These are phyloP conservation scores for Pachycephala philippinensis DNA, from an alignment of 2,113 vertebrate genomes.

Conservation along the genomic window DNA sequence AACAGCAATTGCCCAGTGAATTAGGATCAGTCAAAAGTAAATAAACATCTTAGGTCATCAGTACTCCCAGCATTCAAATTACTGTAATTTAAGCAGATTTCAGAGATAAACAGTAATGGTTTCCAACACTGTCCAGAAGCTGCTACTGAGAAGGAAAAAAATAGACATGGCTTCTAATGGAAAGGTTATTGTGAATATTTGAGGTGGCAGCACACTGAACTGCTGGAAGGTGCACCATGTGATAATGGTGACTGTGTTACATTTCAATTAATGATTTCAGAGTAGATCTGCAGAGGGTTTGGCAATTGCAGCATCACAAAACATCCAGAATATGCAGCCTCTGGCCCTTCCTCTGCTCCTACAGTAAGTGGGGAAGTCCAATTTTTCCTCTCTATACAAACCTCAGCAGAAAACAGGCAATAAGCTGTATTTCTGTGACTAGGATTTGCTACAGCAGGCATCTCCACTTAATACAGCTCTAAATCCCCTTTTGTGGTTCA, in stretches of 20 bases:
- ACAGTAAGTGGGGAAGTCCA: not conserved
- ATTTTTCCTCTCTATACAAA: not conserved
- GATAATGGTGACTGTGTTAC: not conserved
- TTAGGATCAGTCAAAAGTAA: not conserved
- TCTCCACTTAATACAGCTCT: not conserved
- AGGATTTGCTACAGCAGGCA: not conserved
- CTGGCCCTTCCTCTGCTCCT: not conserved
- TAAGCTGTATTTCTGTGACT: not conserved
- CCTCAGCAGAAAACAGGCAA: not conserved
- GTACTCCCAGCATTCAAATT: not conserved
- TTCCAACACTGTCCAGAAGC: not conserved
- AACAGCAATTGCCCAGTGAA: not conserved
- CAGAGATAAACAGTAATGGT: not conserved
- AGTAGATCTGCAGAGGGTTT: not conserved
- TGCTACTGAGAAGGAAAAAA: not conserved
- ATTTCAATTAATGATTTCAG: not conserved
- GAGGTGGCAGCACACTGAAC: not conserved
- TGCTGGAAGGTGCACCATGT: not conserved
- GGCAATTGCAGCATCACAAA: not conserved
- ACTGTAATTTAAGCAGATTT: not conserved
- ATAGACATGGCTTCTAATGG: not conserved
- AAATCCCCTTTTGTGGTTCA: not conserved
- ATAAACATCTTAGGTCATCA: not conserved
- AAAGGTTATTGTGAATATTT: not conserved
- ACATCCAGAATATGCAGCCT: not conserved